Evolutionary conservation across 2,797 vertebrate genomes (phyloP).

Genomic region (Dendrocincla tyrannina): DNA sequence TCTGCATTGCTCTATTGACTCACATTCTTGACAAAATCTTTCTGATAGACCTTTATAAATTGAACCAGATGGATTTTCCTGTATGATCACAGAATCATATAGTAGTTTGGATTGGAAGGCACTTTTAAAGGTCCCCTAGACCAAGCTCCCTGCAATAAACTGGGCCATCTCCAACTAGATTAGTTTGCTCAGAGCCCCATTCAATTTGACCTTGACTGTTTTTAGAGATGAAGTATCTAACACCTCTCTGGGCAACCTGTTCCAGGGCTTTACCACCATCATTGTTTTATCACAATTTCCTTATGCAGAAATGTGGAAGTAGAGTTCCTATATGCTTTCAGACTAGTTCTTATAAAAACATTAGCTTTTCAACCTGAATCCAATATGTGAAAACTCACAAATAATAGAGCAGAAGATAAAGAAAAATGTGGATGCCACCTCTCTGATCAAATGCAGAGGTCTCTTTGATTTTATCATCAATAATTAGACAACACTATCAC

Average conservation of each 20-base stretch:
- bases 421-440: fast-evolving
- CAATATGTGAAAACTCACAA: background rate
- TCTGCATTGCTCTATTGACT: background rate
- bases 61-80: background rate
- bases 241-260: background rate
- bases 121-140: background rate
- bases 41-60: background rate
- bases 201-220: background rate
- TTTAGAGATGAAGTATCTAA: background rate
- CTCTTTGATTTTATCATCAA: background rate
- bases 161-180: background rate
- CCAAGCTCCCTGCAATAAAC: background rate
- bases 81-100: background rate
- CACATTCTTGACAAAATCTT: background rate
- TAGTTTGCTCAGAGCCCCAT: background rate
- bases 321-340: background rate
- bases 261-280: background rate
- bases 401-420: background rate
- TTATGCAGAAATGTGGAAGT: background rate
- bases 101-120: background rate
- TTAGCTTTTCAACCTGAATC: background rate
- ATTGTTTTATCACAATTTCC: background rate
- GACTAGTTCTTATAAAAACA: background rate
- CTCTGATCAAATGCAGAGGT: background rate
- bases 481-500: background rate